phyloP scores from a whole-genome alignment of 2,113 vertebrate genomes.

The Notechis scutatus region DNA sequence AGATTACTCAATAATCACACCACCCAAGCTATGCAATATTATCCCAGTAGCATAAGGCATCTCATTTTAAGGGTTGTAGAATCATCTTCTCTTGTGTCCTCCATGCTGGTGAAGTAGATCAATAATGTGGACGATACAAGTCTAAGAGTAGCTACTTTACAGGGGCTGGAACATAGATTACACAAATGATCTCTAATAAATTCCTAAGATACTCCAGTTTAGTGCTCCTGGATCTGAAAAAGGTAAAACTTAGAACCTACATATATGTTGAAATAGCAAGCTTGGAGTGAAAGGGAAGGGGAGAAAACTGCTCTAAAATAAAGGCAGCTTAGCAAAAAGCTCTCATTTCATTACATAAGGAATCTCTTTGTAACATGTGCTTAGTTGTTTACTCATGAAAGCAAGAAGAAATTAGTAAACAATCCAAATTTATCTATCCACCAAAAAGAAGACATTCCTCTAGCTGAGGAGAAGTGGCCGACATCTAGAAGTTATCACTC shows the following conservation, averaged over 20 bases:
- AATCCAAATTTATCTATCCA: neutral
- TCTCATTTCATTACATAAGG: neutral
- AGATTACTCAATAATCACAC: neutral
- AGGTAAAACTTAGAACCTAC: neutral
- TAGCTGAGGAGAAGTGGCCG: neutral
- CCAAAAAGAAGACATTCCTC: neutral
- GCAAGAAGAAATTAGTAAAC: neutral
- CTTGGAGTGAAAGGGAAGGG: neutral
- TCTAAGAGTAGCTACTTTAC: neutral
- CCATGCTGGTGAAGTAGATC: neutral
- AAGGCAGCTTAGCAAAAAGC: neutral
- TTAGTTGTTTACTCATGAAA: neutral
- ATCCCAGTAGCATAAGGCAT: neutral
- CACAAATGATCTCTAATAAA: neutral
- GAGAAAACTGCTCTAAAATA: neutral
- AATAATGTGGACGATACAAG: neutral
- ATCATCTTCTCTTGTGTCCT: neutral
- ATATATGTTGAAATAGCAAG: neutral
- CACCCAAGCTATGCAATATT: neutral
- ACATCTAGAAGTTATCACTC: neutral
- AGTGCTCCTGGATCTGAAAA: neutral
- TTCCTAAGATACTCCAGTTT: neutral
- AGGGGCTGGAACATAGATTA: neutral
- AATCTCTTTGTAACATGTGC: neutral
- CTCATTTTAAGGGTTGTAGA: conserved; percentile 24